Evolutionary conservation across 1,140 invertebrate genomes (phyloP).

Genomic region (Triops cancriformis): DNA sequence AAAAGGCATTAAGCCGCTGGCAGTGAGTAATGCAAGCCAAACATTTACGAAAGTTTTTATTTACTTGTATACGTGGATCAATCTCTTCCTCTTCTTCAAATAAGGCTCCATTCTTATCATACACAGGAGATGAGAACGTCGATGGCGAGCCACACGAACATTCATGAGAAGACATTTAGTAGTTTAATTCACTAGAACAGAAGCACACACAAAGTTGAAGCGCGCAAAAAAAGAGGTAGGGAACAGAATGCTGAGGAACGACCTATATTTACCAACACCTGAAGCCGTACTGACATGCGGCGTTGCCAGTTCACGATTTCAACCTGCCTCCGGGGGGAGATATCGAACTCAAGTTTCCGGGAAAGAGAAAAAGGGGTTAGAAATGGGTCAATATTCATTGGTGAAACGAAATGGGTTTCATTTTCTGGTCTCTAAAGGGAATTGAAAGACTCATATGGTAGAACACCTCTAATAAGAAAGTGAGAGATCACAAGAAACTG

Average conservation of each 20-base stretch:
- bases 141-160: not conserved
- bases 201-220: not conserved
- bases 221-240: not conserved
- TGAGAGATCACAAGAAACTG: too few relatives aligned
- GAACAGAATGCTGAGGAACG: not conserved
- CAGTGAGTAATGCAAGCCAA: not conserved
- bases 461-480: too few relatives aligned
- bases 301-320: not conserved
- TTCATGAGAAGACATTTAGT: not conserved
- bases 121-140: not conserved
- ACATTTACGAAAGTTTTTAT: slow-evolving; percentile 15
- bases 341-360: too few relatives aligned
- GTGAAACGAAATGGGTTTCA: too few relatives aligned
- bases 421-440: too few relatives aligned
- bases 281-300: not conserved
- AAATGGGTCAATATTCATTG: too few relatives aligned
- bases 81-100: slow-evolving; percentile 29
- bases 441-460: too few relatives aligned
- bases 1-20: not conserved
- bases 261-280: slow-evolving; percentile 3
- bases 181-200: not conserved
- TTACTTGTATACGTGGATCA: slow-evolving; percentile 32
- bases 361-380: too few relatives aligned
- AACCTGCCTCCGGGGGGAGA: too few relatives aligned
- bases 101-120: not conserved